Conservation (phyloP, 2,113 vertebrate genomes). For the Phrynosoma blainvillii region DNA sequence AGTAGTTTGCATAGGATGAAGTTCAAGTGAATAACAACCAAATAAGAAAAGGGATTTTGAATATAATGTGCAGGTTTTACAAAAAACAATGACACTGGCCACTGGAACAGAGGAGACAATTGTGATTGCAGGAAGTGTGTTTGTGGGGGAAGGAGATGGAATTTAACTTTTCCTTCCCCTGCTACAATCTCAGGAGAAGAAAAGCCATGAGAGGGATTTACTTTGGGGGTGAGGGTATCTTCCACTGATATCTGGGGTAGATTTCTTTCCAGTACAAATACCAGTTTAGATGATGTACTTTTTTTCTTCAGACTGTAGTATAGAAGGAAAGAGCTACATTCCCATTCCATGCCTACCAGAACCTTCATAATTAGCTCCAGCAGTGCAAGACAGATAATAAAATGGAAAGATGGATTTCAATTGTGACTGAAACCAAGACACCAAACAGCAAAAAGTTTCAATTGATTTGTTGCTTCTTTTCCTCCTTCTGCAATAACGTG, state of each 20-base stretch:
- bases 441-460: background rate
- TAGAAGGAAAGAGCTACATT: background rate
- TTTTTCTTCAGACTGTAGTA: background rate
- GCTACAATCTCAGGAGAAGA: background rate
- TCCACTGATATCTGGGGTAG: background rate
- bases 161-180: background rate
- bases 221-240: background rate
- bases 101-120: background rate
- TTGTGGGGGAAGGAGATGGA: no score
- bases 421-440: background rate
- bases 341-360: background rate
- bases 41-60: no score
- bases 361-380: background rate
- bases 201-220: no score
- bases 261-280: no score
- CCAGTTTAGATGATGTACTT: background rate
- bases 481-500: background rate
- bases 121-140: background rate
- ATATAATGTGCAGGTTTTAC: no score
- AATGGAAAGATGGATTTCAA: background rate
- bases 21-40: no score
- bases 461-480: background rate
- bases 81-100: background rate
- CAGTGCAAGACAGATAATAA: background rate
- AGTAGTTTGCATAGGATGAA: no score